Evolutionary conservation across 2,888 invertebrate genomes (phyloP).

Genomic region (Pammene fasciana): DNA sequence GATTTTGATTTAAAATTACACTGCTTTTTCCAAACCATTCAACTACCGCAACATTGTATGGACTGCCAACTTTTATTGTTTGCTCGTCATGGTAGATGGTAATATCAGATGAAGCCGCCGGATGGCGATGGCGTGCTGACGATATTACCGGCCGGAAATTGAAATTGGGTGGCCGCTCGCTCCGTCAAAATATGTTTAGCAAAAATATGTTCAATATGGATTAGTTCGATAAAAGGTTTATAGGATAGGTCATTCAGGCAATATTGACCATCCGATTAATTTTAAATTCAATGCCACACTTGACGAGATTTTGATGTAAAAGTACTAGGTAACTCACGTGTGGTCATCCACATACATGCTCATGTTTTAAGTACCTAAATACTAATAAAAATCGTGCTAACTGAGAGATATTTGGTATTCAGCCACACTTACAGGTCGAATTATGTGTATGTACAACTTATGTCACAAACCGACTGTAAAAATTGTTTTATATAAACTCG

Average conservation of each 20-base stretch:
- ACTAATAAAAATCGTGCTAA: no score
- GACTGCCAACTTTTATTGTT: background rate
- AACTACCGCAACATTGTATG: no score
- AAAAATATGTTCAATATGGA: constrained; percentile 19
- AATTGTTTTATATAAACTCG: no score
- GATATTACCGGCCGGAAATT: constrained; percentile 41
- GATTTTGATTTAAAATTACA: no score
- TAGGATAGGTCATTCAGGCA: background rate
- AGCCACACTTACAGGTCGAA: no score
- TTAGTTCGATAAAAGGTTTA: background rate
- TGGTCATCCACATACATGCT: no score
- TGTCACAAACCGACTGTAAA: no score
- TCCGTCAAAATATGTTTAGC: constrained; percentile 24
- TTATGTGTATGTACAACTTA: no score
- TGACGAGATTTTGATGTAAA: background rate
- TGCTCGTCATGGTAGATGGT: constrained; percentile 7
- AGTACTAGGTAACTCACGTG: no score
- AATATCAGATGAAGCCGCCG: constrained; percentile 36
- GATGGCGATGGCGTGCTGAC: constrained; percentile 38
- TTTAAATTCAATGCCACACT: background rate
- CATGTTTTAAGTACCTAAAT: no score
- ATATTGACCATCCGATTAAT: background rate
- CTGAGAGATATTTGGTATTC: no score
- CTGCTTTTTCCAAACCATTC: no score
- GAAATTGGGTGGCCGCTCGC: constrained; percentile 35